phyloP scores from a whole-genome alignment of 2,888 invertebrate genomes.

The Zygaena filipendulae region DNA sequence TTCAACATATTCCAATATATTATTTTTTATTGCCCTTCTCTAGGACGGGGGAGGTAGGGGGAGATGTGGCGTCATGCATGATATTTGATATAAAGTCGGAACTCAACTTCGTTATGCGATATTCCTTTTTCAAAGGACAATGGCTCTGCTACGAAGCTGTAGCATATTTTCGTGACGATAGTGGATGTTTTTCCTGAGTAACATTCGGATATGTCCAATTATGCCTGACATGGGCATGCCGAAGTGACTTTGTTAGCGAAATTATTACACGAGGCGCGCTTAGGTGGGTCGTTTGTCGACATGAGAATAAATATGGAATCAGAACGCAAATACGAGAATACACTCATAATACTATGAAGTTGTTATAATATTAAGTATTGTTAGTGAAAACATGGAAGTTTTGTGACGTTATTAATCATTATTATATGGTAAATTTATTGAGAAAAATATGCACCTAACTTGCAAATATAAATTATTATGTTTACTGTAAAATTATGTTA shows the following conservation, averaged over 20 bases:
- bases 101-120: constrained; percentile 67
- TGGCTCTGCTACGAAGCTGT: constrained; percentile 47
- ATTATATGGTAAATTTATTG: constrained; percentile 1
- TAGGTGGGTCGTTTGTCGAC: too few species aligned
- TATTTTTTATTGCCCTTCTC: constrained; percentile 67
- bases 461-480: too few species aligned
- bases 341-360: too few species aligned
- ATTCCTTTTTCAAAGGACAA: constrained; percentile 68
- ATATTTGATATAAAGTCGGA: constrained; percentile 69
- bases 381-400: too few species aligned
- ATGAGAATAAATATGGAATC: too few species aligned
- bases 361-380: too few species aligned
- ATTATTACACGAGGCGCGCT: too few species aligned
- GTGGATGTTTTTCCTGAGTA: constrained; percentile 51
- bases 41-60: constrained; percentile 19
- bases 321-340: too few species aligned
- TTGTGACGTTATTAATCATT: too few species aligned
- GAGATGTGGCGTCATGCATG: constrained; percentile 59
- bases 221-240: constrained; percentile 48
- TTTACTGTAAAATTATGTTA: too few species aligned
- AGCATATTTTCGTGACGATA: constrained; percentile 58
- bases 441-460: constrained; percentile 5
- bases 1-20: constrained; percentile 71
- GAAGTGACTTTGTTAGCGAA: constrained; percentile 43
- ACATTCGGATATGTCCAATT: constrained; percentile 55